Evolutionary conservation across 2,888 invertebrate genomes (phyloP), one percentile per base, ranked within the genome.

Genomic region (Nymphalis urticae): DNA sequence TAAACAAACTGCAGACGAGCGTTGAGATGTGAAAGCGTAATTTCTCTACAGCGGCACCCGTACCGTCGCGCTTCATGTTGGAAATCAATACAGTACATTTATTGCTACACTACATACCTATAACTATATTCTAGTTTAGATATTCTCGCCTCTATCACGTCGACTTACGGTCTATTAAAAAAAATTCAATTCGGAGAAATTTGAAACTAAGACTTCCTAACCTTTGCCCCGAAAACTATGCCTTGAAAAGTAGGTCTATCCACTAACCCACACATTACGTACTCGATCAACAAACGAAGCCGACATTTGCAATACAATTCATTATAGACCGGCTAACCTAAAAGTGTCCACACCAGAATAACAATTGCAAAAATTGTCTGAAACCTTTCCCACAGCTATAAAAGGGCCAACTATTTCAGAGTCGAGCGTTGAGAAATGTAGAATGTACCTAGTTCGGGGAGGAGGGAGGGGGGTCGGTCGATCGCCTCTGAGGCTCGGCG

Each of bases 391-490:
- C 73, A 74, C 68, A 61, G 51, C 72, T 72, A 70, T 73, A 77
- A 77, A 77, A 79, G 79, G 80, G 79, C 78, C 76, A 81, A 83
- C 82, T 84, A 84, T 86, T 85, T 82, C 83, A 82, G 83, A 80
- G 80, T 74, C 74, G 70, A 73, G 73, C 76, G 84, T 81, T 79
- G 85, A 85, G 78, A 85, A 85, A 84, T 81, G 81, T 77, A 76
- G 77, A 84, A 84, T 81, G 81, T 84, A 80, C 74, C 74, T 82
- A 80, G 82, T 78, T 75, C 78, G 75, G 76, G 76, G 75, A 76
- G 77, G 79, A 76, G 79, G 82, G 80, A 79, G 79, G 80, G 79
- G 73, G 80, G 82, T 79, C 89, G 90, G 90, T 90, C 90, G 90
- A 90, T 90, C 86, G 89, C 89, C 89, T 85, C 85, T 75, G 80